Evolutionary conservation across 2,797 vertebrate genomes (phyloP).

Genomic region (Sebastes paucispinis): DNA sequence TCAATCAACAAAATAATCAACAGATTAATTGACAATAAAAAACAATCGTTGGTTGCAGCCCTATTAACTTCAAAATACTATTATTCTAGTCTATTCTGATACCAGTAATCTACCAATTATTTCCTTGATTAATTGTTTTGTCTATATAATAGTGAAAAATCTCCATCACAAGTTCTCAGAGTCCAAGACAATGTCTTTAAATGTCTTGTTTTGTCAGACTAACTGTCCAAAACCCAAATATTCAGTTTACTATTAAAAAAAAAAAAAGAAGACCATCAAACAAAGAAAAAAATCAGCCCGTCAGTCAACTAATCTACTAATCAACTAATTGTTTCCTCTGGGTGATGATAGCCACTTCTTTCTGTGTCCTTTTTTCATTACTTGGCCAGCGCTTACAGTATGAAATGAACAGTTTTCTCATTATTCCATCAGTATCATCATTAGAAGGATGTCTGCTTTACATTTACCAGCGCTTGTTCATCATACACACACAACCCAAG

Average conservation of each 20-base stretch:
- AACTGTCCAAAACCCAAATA: not conserved
- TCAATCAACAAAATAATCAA: no score
- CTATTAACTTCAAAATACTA: no score
- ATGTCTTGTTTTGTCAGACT: not conserved
- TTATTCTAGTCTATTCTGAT: no score
- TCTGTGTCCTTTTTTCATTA: not conserved
- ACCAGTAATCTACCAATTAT: not conserved
- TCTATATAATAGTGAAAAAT: not conserved
- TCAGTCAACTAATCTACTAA: not conserved
- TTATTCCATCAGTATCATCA: not conserved
- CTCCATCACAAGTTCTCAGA: no score
- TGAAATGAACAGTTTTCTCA: not conserved
- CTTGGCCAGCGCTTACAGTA: not conserved
- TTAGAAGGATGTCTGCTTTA: not conserved
- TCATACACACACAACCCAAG: not conserved
- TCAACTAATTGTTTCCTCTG: not conserved
- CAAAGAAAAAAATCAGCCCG: not conserved
- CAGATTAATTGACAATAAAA: no score
- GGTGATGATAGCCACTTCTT: not conserved
- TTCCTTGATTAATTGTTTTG: not conserved
- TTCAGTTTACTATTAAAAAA: not conserved
- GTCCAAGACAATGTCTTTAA: not conserved
- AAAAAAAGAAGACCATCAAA: not conserved
- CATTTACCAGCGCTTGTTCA: not conserved
- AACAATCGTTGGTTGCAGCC: no score